Base-by-base conservation (phyloP, 1,140 invertebrate genomes). In the Potamilus streckersoni region DNA sequence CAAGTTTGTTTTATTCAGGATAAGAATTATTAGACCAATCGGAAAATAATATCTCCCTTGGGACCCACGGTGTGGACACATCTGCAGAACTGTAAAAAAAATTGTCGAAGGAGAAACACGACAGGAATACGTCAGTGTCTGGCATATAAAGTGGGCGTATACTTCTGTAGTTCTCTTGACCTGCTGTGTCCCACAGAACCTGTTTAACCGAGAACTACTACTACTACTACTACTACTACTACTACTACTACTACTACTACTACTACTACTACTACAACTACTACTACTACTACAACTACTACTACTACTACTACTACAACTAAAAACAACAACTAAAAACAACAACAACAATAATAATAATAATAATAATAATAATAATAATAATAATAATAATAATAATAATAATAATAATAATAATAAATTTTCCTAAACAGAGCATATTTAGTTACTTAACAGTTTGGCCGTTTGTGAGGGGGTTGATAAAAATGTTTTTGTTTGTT, bases 101-200 rank as follows among this genome's bases (percentile, higher is more conserved):
- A 38, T 38, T 38, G 38, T 38, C 38, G 4, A 38, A 4, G 70
- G 80, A 81, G 71, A 86, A 87, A 71, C 84, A 85, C 72, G 86
- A 83, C 23, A 87, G 78, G n/a, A 87, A 78, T 27, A 87, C 77
- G 64, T 99, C 97, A 66, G 97, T 99, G 90, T 98, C 15, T 97
- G 97, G 91, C 98, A 99, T 23, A 23, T 23, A 97, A 59, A 98
- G 91, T 61, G 97, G 97, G 4, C 38, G 38, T 38, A 38, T 4
- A 38, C 38, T 38, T 38, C 38, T 38, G 38, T 38, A 38, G 38
- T 38, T 8, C 38, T 38, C 38, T 38, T 38, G 38, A 38, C 38
- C 38, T 8, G 38, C 1, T 38, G 38, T 38, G 38, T 38, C 38
- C 97, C 97, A 99, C 83, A 99, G 91, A n/a, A 69, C 77, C 55